phyloP scores from a whole-genome alignment of 2,113 vertebrate genomes.

The Cephalopholis sonnerati region DNA sequence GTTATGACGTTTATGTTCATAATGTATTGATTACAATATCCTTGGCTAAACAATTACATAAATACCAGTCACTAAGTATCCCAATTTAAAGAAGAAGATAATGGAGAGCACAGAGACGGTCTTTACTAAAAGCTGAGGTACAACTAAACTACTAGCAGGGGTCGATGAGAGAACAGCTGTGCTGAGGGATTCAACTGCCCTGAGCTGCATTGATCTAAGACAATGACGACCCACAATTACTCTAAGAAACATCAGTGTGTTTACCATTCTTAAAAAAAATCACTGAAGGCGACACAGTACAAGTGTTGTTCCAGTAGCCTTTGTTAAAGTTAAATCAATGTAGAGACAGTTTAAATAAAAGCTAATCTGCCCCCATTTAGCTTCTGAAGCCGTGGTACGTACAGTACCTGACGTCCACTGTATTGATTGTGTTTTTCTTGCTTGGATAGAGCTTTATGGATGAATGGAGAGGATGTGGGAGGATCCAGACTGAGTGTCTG shows the following conservation, averaged over 20 bases:
- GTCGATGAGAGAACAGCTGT: constrained; percentile 58
- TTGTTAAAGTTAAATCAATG: constrained; percentile 55
- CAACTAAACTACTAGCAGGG: constrained; percentile 37
- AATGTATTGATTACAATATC: constrained; percentile 42
- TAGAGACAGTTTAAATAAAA: constrained; percentile 48
- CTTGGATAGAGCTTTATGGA: constrained; percentile 48
- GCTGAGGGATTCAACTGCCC: constrained; percentile 47
- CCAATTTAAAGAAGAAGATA: constrained; percentile 44
- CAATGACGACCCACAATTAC: constrained; percentile 66
- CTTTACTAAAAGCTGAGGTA: constrained; percentile 20
- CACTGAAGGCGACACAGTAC: constrained; percentile 21
- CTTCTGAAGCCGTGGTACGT: constrained; percentile 6
- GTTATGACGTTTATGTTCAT: constrained; percentile 16
- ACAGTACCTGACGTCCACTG: constrained; percentile 39
- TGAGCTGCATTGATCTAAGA: constrained; percentile 68
- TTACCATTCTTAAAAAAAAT: constrained; percentile 46
- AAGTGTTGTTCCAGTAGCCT: constrained; percentile 47
- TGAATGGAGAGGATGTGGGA: constrained; percentile 60
- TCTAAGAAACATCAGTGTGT: constrained; percentile 25
- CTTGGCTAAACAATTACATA: constrained; percentile 22
- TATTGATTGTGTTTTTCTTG: constrained; percentile 58
- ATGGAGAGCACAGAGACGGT: constrained; percentile 44
- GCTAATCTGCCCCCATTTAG: constrained; percentile 37
- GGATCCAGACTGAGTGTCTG: constrained; percentile 61
- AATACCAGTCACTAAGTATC: constrained; percentile 20